Evolutionary conservation across 2,888 invertebrate species (phyloP).

Genomic region (Pollenia amentaria): DNA sequence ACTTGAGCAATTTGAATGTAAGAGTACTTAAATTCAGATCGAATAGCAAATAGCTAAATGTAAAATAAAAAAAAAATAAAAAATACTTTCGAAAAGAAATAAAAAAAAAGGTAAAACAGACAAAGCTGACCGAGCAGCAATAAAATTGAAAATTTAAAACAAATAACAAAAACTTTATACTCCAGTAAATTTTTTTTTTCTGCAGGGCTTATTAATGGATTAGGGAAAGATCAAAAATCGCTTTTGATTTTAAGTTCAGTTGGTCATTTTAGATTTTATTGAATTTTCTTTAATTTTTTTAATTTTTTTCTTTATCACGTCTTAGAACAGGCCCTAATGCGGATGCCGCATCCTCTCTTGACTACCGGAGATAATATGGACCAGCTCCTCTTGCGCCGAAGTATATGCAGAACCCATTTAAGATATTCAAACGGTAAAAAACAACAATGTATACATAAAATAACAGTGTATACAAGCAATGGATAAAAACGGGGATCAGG

Average conservation of each 20-base stretch:
- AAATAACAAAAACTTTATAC: neutral
- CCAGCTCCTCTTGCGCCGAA: no score
- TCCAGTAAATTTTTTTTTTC: neutral
- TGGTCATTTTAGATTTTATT: neutral
- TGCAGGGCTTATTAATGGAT: no score
- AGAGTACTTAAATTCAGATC: slow-evolving; percentile 44
- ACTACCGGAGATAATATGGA: no score
- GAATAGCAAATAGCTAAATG: slow-evolving; percentile 37
- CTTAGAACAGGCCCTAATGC: no score
- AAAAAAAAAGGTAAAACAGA: neutral
- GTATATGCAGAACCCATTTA: no score
- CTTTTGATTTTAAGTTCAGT: neutral
- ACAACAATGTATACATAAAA: no score
- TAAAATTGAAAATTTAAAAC: no score
- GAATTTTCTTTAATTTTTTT: neutral
- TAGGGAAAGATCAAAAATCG: no score
- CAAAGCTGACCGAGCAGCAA: neutral
- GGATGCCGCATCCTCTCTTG: no score
- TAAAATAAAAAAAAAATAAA: neutral
- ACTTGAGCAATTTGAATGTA: slow-evolving; percentile 61
- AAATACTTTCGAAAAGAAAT: neutral
- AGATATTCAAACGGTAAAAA: no score
- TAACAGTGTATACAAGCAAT: no score
- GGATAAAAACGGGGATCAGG: no score
- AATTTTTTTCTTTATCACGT: neutral